Conservation (phyloP, 2,888 invertebrate species). For the Arge pagana region DNA sequence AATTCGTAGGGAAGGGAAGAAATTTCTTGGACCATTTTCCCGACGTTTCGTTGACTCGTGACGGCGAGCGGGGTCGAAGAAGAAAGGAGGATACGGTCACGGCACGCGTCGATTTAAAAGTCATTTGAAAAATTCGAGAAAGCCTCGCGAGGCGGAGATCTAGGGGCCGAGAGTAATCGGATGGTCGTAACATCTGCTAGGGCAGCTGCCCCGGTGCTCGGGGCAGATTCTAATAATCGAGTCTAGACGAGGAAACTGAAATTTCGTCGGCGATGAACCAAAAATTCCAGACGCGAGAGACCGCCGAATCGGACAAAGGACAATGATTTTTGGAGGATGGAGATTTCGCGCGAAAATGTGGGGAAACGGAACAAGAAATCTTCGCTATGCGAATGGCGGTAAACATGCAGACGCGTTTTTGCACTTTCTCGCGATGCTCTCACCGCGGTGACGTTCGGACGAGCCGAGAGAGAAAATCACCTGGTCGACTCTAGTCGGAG, state of each 20-base stretch:
- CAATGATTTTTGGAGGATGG: no score
- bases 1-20: no score
- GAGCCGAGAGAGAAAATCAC: neutral
- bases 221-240: conserved; percentile 10
- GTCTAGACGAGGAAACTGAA: conserved; percentile 13
- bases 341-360: no score
- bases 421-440: no score
- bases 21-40: no score
- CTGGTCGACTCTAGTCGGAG: neutral
- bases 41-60: no score
- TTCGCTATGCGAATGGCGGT: no score
- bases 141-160: neutral
- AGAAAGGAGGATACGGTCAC: neutral
- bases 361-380: no score
- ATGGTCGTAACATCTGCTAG: conserved; percentile 25
- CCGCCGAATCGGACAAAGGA: neutral
- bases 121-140: neutral
- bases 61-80: conserved; percentile 22
- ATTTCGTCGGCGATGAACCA: conserved; percentile 13
- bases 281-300: neutral
- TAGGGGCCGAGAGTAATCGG: conserved; percentile 7
- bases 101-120: conserved; percentile 19
- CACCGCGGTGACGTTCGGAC: neutral
- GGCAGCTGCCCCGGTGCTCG: conserved; percentile 26
- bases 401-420: no score